Evolutionary conservation across 2,113 vertebrate species (phyloP), one percentile per base, ranked within the genome.

Genomic region (Pterocles burchelli): DNA sequence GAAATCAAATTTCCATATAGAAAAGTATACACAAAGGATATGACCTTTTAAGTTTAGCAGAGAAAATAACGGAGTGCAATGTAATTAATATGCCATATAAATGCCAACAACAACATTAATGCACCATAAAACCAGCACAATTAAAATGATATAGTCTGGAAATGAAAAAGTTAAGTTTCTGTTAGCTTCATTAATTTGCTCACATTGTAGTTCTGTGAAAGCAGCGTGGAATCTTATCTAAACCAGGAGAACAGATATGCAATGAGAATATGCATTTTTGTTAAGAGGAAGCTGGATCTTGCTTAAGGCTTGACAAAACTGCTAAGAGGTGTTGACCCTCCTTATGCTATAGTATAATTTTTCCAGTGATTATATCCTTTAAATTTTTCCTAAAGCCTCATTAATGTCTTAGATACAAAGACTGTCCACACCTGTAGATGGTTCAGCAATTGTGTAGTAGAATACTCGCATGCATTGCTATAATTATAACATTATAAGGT

Each of bases 41-140:
- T 96, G 96, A 96, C 93, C 96, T 97, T 96, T 97, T 95, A 96
- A 94, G 85, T 95, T 96, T 89, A 96, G 88, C 83, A 89, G 90
- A 78, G 90, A 92, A 94, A 97, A 75, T 90, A 97, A 94, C 95
- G 49, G 89, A 90, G 70, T 75, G 88, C 81, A 36, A 20, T 93
- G 70, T 94, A 93, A 96, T 97, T 97, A 96, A 96, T 94, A 92
- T 70, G 83, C 80, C 66, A 49, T 90, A 96, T 96, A 96, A 95
- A 96, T 94, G 96, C 92, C 92, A 95, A 46, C 86, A 90, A 78
- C 92, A 95, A 85, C 83, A 85, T 96, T 96, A 96, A 95, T 90
- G 80, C 70, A 34, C 90, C 95, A 87, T 96, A 95, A 96, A 96
- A 90, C 85, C 54, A 70, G 88, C 86, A 87, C 57, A 73, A 92